Conservation (phyloP, 1,140 invertebrate genomes). For the Achatina immaculata region DNA sequence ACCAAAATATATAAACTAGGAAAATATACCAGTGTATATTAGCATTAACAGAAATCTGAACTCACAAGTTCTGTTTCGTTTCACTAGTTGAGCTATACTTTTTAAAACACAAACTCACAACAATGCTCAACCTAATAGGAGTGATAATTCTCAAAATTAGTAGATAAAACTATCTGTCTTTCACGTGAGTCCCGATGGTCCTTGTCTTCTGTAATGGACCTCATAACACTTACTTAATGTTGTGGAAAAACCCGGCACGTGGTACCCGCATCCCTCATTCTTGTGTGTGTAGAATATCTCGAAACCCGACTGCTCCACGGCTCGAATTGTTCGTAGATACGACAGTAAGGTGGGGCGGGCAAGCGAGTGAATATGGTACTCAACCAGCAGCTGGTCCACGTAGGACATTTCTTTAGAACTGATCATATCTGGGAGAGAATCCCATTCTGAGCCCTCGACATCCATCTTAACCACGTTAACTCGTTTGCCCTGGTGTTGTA, state of each 20-base stretch:
- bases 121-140: no score
- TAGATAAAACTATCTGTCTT: no score
- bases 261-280: neutral
- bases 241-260: neutral
- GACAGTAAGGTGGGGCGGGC: neutral
- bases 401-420: neutral
- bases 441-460: slow-evolving; percentile 7
- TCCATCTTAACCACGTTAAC: slow-evolving; percentile 25
- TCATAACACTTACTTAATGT: neutral
- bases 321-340: neutral
- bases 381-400: neutral
- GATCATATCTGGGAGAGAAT: neutral
- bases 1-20: no score
- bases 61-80: no score
- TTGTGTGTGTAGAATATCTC: neutral
- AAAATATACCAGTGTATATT: no score
- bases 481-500: neutral
- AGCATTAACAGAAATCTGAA: no score
- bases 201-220: slow-evolving; percentile 10
- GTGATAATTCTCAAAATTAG: no score
- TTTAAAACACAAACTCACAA: no score
- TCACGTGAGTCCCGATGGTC: no score
- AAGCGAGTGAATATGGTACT: neutral
- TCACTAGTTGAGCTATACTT: no score
- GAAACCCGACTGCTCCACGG: neutral